phyloP scores from a whole-genome alignment of 2,113 vertebrate genomes.

The Calidris pugnax region DNA sequence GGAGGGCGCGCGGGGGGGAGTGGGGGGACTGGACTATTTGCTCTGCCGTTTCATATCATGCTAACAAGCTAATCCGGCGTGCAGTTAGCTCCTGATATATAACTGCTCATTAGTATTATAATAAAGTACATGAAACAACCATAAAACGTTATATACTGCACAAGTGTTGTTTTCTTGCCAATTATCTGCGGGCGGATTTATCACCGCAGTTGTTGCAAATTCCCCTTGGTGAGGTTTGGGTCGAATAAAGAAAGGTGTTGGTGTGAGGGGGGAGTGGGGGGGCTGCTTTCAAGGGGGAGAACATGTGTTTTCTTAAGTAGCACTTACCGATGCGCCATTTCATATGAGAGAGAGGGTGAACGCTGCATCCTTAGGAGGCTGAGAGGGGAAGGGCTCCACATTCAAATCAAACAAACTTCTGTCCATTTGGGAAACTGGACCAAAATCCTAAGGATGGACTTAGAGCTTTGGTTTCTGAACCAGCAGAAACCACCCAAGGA shows the following conservation, averaged over 20 bases:
- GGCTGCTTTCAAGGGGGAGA: slow-evolving; percentile 85
- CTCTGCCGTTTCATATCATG: slow-evolving; percentile 88
- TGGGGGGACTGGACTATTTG: slow-evolving; percentile 86
- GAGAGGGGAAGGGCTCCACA: not conserved
- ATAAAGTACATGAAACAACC: slow-evolving; percentile 97
- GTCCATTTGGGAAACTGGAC: not conserved
- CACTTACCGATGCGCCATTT: slow-evolving; percentile 81
- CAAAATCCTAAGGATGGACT: not conserved
- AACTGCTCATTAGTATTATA: slow-evolving; percentile 97
- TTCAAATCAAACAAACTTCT: slow-evolving; percentile 52
- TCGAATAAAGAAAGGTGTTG: slow-evolving; percentile 86
- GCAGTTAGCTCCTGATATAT: slow-evolving; percentile 91
- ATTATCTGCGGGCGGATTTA: slow-evolving; percentile 95
- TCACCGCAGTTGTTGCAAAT: slow-evolving; percentile 89
- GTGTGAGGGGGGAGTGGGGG: slow-evolving; percentile 68
- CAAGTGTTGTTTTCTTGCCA: slow-evolving; percentile 97
- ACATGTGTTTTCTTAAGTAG: slow-evolving; percentile 86
- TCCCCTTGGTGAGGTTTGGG: slow-evolving; percentile 87
- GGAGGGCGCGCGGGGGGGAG: slow-evolving; percentile 64
- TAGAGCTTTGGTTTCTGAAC: not conserved
- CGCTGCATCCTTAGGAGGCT: slow-evolving; percentile 66
- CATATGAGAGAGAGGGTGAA: slow-evolving; percentile 71
- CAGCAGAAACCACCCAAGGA: not conserved
- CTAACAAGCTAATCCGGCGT: slow-evolving; percentile 93
- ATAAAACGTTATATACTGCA: slow-evolving; percentile 98